A percentile compares a stretch with the other conserved stretches of the same genome.
Evolutionary conservation across 2,888 invertebrate species (phyloP).

Genomic region (Pterostichus niger): DNA sequence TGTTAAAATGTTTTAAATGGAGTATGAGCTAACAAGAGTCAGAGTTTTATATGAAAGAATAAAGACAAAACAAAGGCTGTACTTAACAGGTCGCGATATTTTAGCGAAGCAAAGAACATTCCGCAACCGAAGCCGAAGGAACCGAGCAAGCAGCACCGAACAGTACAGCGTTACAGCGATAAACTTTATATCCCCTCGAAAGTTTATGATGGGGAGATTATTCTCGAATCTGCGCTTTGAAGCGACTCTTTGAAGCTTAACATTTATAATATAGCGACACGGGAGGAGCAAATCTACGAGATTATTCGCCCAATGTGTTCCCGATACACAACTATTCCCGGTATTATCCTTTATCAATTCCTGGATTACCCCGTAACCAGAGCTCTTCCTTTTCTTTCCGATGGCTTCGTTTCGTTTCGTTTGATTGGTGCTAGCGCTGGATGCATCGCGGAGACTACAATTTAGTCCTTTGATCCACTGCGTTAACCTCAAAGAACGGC

Average conservation of each 20-base stretch:
- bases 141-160: conserved; percentile 9
- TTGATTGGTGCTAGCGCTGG: conserved; percentile 68
- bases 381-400: conserved; percentile 16
- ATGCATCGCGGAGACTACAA: conserved; percentile 69
- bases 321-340: conserved; percentile 50
- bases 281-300: conserved; percentile 62
- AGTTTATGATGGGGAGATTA: conserved; percentile 62
- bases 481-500: conserved; percentile 69
- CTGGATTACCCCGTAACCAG: conserved; percentile 42
- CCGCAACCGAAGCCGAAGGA: not conserved
- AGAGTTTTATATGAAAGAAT: conserved; percentile 45
- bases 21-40: conserved; percentile 39
- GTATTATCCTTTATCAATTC: conserved; percentile 64
- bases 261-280: conserved; percentile 64
- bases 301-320: conserved; percentile 60
- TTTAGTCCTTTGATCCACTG: conserved; percentile 70
- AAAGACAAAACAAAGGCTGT: conserved; percentile 28
- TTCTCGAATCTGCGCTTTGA: conserved; percentile 64
- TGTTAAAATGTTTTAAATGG: conserved; percentile 47
- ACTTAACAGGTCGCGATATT: conserved; percentile 43
- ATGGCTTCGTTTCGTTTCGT: conserved; percentile 25
- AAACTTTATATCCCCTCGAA: conserved; percentile 64
- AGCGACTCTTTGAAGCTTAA: conserved; percentile 62
- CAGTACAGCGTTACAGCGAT: conserved; percentile 43
- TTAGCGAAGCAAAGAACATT: conserved; percentile 35